phyloP scores from a whole-genome alignment of 2,113 vertebrate genomes.

The Struthio camelus region DNA sequence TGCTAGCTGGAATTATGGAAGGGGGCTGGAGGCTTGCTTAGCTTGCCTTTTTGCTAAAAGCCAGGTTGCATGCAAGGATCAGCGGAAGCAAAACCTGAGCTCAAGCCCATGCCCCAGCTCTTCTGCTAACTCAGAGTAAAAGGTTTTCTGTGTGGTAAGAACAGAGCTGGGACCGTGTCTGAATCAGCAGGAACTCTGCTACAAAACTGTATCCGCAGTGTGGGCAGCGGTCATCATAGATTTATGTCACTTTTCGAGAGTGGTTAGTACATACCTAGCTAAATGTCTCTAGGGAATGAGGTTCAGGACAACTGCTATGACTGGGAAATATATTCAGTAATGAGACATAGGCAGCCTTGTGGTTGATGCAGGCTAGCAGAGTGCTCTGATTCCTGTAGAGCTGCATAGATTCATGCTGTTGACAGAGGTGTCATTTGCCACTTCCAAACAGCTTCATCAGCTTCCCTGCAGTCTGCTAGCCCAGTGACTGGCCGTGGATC shows the following conservation, averaged over 20 bases:
- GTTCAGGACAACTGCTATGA: neutral
- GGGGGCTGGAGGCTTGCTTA: neutral
- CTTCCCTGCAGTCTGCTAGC: neutral
- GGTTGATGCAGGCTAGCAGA: neutral
- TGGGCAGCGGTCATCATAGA: neutral
- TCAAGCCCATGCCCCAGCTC: neutral
- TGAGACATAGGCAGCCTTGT: neutral
- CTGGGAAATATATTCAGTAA: conserved; percentile 1
- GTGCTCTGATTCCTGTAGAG: neutral
- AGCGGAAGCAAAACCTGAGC: neutral
- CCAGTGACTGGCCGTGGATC: neutral
- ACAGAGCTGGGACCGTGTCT: neutral
- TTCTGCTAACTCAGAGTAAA: neutral
- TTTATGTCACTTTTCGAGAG: conserved; percentile 28
- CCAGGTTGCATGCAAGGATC: neutral
- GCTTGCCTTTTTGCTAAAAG: neutral
- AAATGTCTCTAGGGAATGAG: neutral
- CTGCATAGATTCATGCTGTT: neutral
- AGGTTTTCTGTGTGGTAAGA: neutral
- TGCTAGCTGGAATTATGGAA: neutral
- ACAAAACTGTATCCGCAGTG: neutral
- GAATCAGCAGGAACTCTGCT: conserved; percentile 15
- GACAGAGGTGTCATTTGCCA: neutral
- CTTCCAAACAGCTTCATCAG: conserved; percentile 24
- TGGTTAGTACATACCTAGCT: neutral